Base-by-base conservation (phyloP, 2,797 vertebrate genomes). In the Cirrhinus mrigala region DNA sequence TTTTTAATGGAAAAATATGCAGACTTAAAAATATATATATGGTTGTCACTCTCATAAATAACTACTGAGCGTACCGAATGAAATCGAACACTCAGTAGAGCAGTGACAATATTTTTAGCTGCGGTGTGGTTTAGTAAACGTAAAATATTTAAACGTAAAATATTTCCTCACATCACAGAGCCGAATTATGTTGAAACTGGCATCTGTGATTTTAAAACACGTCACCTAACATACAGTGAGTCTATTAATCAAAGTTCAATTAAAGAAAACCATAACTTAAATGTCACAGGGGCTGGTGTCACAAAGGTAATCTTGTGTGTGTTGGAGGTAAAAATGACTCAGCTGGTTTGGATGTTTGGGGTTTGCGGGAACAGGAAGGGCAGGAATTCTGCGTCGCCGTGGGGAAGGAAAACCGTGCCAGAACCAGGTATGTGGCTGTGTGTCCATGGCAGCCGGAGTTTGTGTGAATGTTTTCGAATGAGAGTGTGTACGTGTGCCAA, bases 291-390 rank as follows among this genome's bases (percentile, higher is more conserved):
- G 40, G 56, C n/a, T 54, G 46, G 76, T 81, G 74, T 77, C 68
- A 56, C 46, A 40, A 79, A 81, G 60, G 68, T 40, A 73, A 68
- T 60, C 80, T 78, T 29, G 74, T 81, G 68, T 69, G 76, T 37
- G 66, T 48, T 83, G 33, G 37, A 79, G 69, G 77, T 75, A 68
- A 81, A 69, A 69, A 88, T 87, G 85, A 87, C 77, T 89, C 71
- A 78, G 83, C 76, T 69, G 73, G 73, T 80, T 88, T 74, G 80
- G 71, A 85, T 90, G 76, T 73, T 85, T 85, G 77, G 81, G 71
- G 86, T 88, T 90, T 87, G 85, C 68, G 77, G 87, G 83, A 90
- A 90, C 85, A 87, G 89, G 85, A 88, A 90, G 87, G 83, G 79
- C 81, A 88, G 77, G 84, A 84, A 60, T 84, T 75, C 85, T 83